Evolutionary conservation across 2,113 vertebrate genomes (phyloP), one percentile per base, ranked within the genome.

Genomic region (Addax nasomaculatus): DNA sequence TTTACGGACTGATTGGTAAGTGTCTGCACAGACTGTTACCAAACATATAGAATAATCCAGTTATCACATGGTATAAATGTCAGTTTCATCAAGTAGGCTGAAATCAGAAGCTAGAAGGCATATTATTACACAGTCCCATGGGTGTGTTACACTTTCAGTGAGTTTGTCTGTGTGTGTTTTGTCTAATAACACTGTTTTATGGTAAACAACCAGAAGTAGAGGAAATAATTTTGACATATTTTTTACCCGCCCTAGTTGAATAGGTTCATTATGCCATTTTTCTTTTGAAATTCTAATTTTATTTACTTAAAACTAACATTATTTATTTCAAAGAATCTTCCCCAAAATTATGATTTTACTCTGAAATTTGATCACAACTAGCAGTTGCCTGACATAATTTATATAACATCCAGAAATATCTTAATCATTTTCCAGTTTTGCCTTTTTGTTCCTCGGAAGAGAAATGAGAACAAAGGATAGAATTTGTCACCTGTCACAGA

Each of bases 241-340:
- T 88, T 96, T 95, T 64, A 62, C 45, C 39, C 3, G 12, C 6
- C 11, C 6, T 39, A 25, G 97, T 91, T 95, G 14, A 97, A 89
- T 49, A 76, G 36, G 25, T 85, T 85, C 57, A 45, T 78, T 62
- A 85, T 87, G 14, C 12, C 15, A 86, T 58, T 95, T 95, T 89
- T 25, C 79, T 64, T 96, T 97, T 97, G 95, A 94, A 96, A 97
- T 96, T 94, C 30, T 92, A 51, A 98, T 87, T 95, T 86, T 43
- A 93, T 89, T 97, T 90, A 47, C 67, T 96, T 85, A 96, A 96
- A 87, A 81, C 47, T 60, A 94, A 80, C 49, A 92, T 73, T 90
- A 92, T 80, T 90, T 92, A 90, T 95, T 96, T 97, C 96, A 93
- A 89, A 36, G 27, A 97, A 67, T 78, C 16, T 36, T 86, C 45